These are phyloP conservation scores for Channa argus DNA, from an alignment of 2,113 vertebrate species.

Conservation along the genomic window DNA sequence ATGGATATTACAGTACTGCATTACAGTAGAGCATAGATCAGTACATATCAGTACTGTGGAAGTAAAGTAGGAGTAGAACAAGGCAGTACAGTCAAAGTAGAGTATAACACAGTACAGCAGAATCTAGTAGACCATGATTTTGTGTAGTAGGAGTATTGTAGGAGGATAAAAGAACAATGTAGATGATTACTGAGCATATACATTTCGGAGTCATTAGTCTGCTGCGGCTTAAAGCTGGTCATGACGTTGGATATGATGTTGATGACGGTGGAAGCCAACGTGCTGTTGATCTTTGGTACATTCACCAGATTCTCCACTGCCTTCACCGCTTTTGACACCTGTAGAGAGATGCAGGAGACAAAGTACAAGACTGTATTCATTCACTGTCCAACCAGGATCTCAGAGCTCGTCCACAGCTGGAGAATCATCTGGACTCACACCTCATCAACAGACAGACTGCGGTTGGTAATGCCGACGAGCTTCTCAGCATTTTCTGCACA, in stretches of 20 bases:
- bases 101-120: neutral
- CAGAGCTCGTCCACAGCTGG: neutral
- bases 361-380: neutral
- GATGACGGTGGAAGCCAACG: slow-evolving; percentile 89
- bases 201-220: slow-evolving; percentile 84
- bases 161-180: neutral
- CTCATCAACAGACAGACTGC: slow-evolving; percentile 86
- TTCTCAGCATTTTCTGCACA: slow-evolving; percentile 87
- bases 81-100: too few species aligned
- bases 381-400: neutral
- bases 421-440: slow-evolving; percentile 24
- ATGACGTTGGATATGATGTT: slow-evolving; percentile 97
- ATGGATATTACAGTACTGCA: too few species aligned
- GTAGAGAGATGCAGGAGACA: neutral
- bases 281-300: slow-evolving; percentile 88
- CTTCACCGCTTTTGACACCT: slow-evolving; percentile 89
- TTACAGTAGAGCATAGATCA: too few species aligned
- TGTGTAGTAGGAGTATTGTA: too few species aligned
- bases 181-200: neutral
- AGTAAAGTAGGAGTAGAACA: too few species aligned
- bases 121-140: neutral
- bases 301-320: slow-evolving; percentile 91
- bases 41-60: too few species aligned
- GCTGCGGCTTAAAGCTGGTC: slow-evolving; percentile 85
- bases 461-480: slow-evolving; percentile 87